Conservation (phyloP, 1,140 invertebrate genomes). For the Riptortus pedestris region DNA sequence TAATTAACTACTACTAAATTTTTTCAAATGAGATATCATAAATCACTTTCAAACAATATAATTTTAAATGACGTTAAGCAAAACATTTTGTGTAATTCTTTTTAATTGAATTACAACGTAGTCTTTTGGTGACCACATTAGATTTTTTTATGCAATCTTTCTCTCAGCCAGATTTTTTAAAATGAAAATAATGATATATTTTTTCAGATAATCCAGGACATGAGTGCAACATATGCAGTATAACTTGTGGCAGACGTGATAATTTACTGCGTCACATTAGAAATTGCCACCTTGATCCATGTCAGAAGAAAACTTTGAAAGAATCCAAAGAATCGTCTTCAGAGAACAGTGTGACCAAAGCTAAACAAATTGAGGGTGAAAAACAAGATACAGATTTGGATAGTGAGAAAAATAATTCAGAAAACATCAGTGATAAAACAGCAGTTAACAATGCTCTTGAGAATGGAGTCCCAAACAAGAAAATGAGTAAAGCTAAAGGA, state of each 20-base stretch:
- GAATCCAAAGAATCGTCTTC: background rate
- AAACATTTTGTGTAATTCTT: no score
- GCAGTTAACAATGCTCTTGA: background rate
- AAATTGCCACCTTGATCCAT: constrained; percentile 20
- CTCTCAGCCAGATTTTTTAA: no score
- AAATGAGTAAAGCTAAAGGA: background rate
- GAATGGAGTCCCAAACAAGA: background rate
- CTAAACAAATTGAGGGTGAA: background rate
- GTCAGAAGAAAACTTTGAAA: background rate
- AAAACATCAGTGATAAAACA: background rate
- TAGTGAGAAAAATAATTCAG: background rate
- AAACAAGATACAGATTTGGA: no score
- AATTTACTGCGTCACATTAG: constrained; percentile 21
- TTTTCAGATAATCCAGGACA: constrained; percentile 14
- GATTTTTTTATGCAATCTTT: no score
- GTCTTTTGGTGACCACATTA: no score
- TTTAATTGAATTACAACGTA: no score
- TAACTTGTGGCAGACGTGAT: constrained; percentile 21
- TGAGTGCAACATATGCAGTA: constrained; percentile 21
- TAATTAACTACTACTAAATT: no score
- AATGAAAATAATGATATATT: no score
- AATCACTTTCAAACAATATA: no score
- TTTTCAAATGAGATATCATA: no score
- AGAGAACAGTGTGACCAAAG: background rate
- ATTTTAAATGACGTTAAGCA: no score